Evolutionary conservation across 35 echinoderm and acorn worm species (phyloP).

Genomic region (Hemicentrotus pulcherrimus): DNA sequence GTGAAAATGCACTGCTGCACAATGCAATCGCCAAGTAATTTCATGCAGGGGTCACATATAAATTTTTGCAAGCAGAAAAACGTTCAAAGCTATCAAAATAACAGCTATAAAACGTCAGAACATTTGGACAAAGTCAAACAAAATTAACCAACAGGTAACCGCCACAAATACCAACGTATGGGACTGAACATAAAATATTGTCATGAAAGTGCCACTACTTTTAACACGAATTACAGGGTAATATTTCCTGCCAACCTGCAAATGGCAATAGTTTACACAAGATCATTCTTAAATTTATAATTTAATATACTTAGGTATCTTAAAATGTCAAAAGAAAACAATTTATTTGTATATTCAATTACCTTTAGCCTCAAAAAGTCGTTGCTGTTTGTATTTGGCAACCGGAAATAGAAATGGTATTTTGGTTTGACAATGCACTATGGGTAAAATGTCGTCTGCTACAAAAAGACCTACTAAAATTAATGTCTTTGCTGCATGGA

Average conservation of each 20-base stretch:
- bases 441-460: conserved; percentile 37
- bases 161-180: background rate
- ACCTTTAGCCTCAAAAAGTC: background rate
- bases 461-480: background rate
- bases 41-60: too few species aligned
- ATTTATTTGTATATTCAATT: background rate
- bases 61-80: too few species aligned
- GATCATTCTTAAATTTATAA: background rate
- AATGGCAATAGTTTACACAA: background rate
- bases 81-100: too few species aligned
- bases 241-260: background rate
- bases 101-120: too few species aligned
- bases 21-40: too few species aligned
- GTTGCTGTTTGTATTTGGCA: conserved; percentile 38
- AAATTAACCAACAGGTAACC: background rate
- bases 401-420: conserved; percentile 23
- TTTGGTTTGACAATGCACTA: background rate
- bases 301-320: background rate
- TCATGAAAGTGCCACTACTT: background rate
- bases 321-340: background rate
- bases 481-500: too few species aligned
- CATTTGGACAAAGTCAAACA: too few species aligned
- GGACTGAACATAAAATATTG: background rate
- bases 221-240: background rate
- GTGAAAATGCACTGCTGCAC: too few species aligned